Percentiles rank a stretch among this genome's conserved stretches.
phyloP scores from a whole-genome alignment of 1,140 invertebrate genomes.

The Brachionus plicatilis region DNA sequence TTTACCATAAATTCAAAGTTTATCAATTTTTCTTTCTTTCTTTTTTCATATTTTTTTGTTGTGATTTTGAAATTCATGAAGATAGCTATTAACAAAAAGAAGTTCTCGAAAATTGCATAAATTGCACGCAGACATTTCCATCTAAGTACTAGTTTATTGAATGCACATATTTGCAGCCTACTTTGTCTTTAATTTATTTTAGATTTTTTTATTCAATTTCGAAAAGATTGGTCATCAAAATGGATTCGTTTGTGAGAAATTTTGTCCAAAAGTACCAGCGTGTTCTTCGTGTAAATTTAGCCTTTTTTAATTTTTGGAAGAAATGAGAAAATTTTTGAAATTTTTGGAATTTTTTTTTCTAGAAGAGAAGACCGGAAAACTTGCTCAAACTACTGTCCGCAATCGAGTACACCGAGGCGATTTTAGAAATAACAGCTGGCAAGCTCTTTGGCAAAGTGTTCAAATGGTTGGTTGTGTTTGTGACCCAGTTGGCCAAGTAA shows the following conservation, averaged over 20 bases:
- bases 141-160: neutral
- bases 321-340: neutral
- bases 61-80: too few species aligned
- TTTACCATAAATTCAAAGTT: too few species aligned
- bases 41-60: neutral
- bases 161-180: neutral
- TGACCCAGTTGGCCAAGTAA: conserved; percentile 12
- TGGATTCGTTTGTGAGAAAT: conserved; percentile 32
- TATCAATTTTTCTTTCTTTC: too few species aligned
- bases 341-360: neutral
- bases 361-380: neutral
- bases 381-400: conserved; percentile 19
- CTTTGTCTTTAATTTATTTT: neutral
- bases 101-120: neutral
- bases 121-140: neutral
- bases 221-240: neutral
- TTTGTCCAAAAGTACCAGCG: neutral
- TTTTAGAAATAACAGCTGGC: conserved; percentile 28
- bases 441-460: conserved; percentile 20
- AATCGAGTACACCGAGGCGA: conserved; percentile 27
- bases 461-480: conserved; percentile 27
- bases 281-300: neutral
- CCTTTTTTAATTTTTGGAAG: neutral
- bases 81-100: neutral
- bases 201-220: neutral